Evolutionary conservation across 1,140 invertebrate genomes (phyloP).

Genomic region (Bombus cullumanus): DNA sequence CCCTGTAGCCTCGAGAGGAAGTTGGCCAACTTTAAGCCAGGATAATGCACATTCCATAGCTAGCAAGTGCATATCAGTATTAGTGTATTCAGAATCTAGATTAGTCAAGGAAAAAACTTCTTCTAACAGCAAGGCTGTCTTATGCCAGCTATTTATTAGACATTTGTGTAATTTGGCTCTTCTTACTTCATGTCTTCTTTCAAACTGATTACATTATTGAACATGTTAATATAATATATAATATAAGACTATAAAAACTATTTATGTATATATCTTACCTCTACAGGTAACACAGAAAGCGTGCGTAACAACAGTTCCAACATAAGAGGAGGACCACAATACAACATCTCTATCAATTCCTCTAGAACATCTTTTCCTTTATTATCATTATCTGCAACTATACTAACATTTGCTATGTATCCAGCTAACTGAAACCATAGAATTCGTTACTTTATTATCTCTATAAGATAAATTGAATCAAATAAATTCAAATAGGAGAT

Average conservation of each 20-base stretch:
- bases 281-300: constrained; percentile 91
- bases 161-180: constrained; percentile 58
- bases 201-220: constrained; percentile 64
- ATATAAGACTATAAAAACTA: neutral
- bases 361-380: constrained; percentile 73
- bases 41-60: constrained; percentile 74
- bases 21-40: constrained; percentile 75
- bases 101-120: constrained; percentile 76
- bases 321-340: constrained; percentile 70
- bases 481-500: neutral
- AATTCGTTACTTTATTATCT: neutral
- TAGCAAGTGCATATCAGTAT: constrained; percentile 69
- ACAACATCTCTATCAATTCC: constrained; percentile 74
- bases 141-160: constrained; percentile 73
- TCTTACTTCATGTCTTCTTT: constrained; percentile 63
- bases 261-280: constrained; percentile 83
- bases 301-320: constrained; percentile 79
- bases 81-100: constrained; percentile 52
- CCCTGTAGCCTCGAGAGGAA: constrained; percentile 73
- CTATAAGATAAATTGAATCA: neutral
- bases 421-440: constrained; percentile 74
- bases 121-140: constrained; percentile 73
- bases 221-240: neutral
- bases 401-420: constrained; percentile 71
- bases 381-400: constrained; percentile 47